These are phyloP conservation scores for Thaumetopoea pityocampa DNA, from an alignment of 1,140 invertebrate species.

Conservation along the genomic window DNA sequence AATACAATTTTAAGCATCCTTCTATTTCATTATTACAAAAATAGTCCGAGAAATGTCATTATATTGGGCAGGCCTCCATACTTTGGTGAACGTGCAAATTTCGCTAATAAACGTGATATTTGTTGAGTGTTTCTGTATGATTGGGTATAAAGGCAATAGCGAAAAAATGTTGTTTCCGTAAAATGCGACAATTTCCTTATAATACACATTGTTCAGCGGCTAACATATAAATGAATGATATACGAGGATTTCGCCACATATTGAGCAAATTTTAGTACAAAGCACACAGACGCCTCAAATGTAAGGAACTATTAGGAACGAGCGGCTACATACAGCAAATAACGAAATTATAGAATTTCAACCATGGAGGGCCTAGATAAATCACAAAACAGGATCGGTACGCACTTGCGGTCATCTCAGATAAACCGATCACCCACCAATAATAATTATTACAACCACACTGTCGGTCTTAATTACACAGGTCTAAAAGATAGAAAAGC, in stretches of 20 bases:
- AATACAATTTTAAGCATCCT: no score
- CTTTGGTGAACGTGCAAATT: slow-evolving; percentile 2
- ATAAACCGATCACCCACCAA: no score
- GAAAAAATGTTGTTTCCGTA: slow-evolving; percentile 9
- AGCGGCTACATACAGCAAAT: slow-evolving; percentile 44
- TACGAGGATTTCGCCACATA: slow-evolving; percentile 25
- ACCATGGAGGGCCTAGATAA: slow-evolving; percentile 19
- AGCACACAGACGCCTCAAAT: slow-evolving; percentile 41
- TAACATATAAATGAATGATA: slow-evolving; percentile 19
- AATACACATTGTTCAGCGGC: slow-evolving; percentile 16
- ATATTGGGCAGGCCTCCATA: no score
- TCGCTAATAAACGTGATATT: slow-evolving; percentile 8
- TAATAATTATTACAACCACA: no score
- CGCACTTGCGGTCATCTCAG: background rate
- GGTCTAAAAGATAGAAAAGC: no score
- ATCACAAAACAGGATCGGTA: background rate
- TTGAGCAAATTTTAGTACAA: slow-evolving; percentile 67
- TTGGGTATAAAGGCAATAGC: slow-evolving; percentile 52
- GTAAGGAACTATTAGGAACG: slow-evolving; percentile 64
- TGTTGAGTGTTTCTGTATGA: slow-evolving; percentile 23
- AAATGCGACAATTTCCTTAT: slow-evolving; percentile 16
- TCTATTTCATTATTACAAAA: no score
- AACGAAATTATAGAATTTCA: slow-evolving; percentile 55
- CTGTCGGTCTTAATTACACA: no score
- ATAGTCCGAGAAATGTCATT: no score